A percentile compares a stretch with the other conserved stretches of the same genome.
Evolutionary conservation across 2,113 vertebrate species (phyloP).

Genomic region (Megaleporinus macrocephalus): DNA sequence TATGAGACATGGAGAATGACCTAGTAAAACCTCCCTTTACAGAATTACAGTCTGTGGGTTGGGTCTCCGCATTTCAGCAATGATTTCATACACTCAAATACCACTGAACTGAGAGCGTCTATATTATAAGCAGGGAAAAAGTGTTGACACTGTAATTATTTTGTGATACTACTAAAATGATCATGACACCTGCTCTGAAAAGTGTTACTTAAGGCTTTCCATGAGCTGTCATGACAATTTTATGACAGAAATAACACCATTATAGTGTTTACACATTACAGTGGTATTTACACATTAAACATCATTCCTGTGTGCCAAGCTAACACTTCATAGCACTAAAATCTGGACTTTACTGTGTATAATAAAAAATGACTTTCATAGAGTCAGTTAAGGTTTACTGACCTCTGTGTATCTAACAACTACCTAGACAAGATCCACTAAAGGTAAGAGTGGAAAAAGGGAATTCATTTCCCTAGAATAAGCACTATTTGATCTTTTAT

Average conservation of each 20-base stretch:
- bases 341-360: background rate
- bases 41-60: slow-evolving; percentile 5
- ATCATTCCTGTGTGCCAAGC: background rate
- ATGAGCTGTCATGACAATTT: slow-evolving; percentile 33
- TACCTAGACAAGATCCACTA: background rate
- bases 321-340: slow-evolving; percentile 16
- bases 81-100: slow-evolving; percentile 15
- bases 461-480: background rate
- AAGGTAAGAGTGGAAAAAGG: background rate
- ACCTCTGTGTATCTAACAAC: background rate
- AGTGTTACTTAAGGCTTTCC: slow-evolving; percentile 21
- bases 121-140: background rate
- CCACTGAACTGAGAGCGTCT: slow-evolving; percentile 9
- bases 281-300: slow-evolving; percentile 31
- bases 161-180: slow-evolving; percentile 25
- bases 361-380: background rate
- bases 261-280: slow-evolving; percentile 43
- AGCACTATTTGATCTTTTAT: background rate
- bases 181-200: slow-evolving; percentile 32
- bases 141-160: slow-evolving; percentile 43
- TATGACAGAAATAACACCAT: slow-evolving; percentile 44
- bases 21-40: slow-evolving; percentile 19
- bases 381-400: background rate
- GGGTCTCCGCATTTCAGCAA: background rate
- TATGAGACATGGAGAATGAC: slow-evolving; percentile 15